Evolutionary conservation across 2,888 invertebrate genomes (phyloP), one percentile per base, ranked within the genome.

Genomic region (Caenorhabditis afra): DNA sequence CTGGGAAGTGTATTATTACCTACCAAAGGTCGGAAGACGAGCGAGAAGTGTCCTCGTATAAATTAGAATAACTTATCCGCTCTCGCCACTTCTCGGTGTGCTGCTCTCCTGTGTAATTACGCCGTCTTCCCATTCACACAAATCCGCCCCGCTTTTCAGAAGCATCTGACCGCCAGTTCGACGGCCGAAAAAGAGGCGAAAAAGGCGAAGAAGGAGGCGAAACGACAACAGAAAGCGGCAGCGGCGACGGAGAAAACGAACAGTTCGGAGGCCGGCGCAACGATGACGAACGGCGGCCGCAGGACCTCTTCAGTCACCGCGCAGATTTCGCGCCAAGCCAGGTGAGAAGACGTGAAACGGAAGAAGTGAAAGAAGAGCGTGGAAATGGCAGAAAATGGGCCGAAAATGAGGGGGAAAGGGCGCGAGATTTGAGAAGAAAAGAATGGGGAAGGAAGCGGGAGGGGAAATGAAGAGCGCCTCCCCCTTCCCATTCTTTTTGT

Each of bases 221-320:
- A 53, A 35, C 64, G 50, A 35, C 39, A 37, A 10, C 50, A 52
- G 53, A 57, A 61, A 29, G 29, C 29, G 49, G 35, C 44, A 29
- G 29, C 29, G 49, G 35, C 44, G 22, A 23, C 64, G 41, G 59
- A 70, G 44, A 77, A 70, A 37, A n/a, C 53, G 52, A 35, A 29
- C 14, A 75, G 44, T 55, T 45, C 66, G 44, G 70, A 65, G n/a
- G n/a, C n/a, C 58, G 77, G 52, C 29, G 29, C 4, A 29, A 29
- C 29, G 41, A 78, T 78, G 78, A 71, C 71, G 47, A 66, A 71
- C 16, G 58, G 58, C 8, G 79, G 79, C 23, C 44, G 83, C 14
- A 61, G 81, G 66, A 64, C 74, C 8, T 80, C 80, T 12, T 83
- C 83, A 3, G 81, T 83, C 22, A 81, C 83, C 39, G 83, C 83